phyloP scores from a whole-genome alignment of 2,113 vertebrate genomes.

The Varanus salvator region DNA sequence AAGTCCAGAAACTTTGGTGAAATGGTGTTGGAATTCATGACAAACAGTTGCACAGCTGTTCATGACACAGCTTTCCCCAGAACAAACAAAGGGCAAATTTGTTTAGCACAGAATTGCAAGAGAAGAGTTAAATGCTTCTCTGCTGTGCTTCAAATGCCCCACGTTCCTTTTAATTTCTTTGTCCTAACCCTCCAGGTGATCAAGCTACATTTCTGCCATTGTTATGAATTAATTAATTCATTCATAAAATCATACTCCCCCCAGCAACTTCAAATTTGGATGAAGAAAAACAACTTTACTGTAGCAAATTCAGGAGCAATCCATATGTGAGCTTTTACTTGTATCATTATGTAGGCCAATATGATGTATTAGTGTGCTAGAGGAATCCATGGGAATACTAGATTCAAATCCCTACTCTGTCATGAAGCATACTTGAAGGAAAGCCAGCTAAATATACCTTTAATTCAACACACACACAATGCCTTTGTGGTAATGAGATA shows the following conservation, averaged over 20 bases:
- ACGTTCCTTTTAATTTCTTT: not conserved
- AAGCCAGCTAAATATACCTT: slow-evolving; percentile 1
- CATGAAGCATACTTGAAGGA: not conserved
- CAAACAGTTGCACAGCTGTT: not conserved
- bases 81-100: not conserved
- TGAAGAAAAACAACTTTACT: not conserved
- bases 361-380: not conserved
- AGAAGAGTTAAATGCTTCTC: not conserved
- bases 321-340: not conserved
- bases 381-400: not conserved
- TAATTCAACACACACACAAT: not conserved
- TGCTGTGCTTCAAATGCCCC: not conserved
- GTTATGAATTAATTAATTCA: too few species aligned
- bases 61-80: not conserved
- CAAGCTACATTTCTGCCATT: not conserved
- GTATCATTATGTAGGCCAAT: not conserved
- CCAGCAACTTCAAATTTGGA: not conserved
- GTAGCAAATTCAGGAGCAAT: not conserved
- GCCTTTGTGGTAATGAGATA: not conserved
- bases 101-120: too few species aligned
- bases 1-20: not conserved
- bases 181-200: not conserved
- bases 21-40: not conserved
- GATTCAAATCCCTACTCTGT: not conserved
- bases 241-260: too few species aligned